phyloP scores from a whole-genome alignment of 2,113 vertebrate genomes.

The Nettapus auritus region DNA sequence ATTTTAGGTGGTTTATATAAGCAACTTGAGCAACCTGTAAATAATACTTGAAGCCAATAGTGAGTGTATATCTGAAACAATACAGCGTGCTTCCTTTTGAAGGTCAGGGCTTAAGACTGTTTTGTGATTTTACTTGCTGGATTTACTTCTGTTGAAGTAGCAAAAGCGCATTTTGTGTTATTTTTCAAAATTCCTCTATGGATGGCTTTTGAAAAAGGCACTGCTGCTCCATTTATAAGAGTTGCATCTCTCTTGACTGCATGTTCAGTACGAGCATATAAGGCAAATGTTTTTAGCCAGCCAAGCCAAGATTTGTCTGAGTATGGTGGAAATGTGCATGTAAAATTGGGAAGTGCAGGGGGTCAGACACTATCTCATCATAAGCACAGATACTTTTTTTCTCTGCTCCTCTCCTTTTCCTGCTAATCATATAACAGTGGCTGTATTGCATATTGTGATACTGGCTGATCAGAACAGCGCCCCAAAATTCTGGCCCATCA shows the following conservation, averaged over 20 bases:
- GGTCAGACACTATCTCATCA: neutral
- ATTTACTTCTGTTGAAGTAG: neutral
- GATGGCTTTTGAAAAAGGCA: neutral
- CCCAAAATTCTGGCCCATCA: neutral
- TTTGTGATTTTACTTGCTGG: neutral
- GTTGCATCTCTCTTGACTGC: neutral
- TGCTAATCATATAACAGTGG: neutral
- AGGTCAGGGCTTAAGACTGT: neutral
- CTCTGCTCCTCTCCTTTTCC: neutral
- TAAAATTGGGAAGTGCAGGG: neutral
- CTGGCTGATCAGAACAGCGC: neutral
- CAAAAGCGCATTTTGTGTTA: neutral
- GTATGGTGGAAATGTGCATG: fast-evolving
- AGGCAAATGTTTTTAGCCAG: neutral
- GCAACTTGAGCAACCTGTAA: neutral
- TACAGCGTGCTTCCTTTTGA: neutral
- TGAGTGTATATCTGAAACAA: neutral
- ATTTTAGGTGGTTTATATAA: neutral
- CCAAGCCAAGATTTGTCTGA: neutral
- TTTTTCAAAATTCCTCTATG: neutral
- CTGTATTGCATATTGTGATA: fast-evolving
- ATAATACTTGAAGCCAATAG: neutral
- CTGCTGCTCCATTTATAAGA: neutral
- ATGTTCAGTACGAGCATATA: neutral
- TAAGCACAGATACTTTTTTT: neutral